Percentiles rank a stretch among this genome's conserved stretches.
Evolutionary conservation across 2,888 invertebrate species (phyloP).

Genomic region (Cerastoderma edule): DNA sequence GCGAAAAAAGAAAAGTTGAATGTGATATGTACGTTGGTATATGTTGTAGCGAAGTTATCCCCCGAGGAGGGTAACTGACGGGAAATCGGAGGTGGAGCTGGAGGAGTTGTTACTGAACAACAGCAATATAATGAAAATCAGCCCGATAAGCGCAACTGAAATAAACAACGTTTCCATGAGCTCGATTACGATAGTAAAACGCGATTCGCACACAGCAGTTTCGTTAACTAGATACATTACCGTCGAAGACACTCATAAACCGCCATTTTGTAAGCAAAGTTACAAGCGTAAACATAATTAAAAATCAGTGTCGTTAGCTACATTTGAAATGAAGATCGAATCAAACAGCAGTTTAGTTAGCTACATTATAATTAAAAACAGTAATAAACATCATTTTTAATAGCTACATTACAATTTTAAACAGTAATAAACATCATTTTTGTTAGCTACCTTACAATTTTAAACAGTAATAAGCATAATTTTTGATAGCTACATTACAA

Average conservation of each 20-base stretch:
- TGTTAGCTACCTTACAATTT: too few species aligned
- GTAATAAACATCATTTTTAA: too few species aligned
- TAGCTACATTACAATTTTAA: too few species aligned
- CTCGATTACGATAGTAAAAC: too few species aligned
- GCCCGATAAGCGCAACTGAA: constrained; percentile 3
- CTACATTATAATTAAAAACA: too few species aligned
- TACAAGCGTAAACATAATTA: background rate
- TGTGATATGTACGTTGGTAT: background rate
- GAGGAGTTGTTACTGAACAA: background rate
- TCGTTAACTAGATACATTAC: background rate
- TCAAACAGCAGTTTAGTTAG: background rate
- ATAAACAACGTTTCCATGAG: too few species aligned
- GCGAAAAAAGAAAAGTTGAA: too few species aligned
- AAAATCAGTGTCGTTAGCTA: background rate
- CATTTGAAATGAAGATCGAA: background rate
- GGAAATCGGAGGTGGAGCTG: background rate
- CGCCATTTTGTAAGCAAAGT: background rate
- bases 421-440: too few species aligned
- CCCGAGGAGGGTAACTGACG: too few species aligned
- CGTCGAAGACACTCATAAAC: background rate
- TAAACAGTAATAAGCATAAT: too few species aligned
- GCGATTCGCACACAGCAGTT: too few species aligned
- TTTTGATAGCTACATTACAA: too few species aligned
- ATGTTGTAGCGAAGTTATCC: background rate
- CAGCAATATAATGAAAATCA: constrained; percentile 11